A percentile compares a stretch with the other conserved stretches of the same genome.
phyloP scores from a whole-genome alignment of 2,797 vertebrate genomes.

The Hemitrygon akajei region DNA sequence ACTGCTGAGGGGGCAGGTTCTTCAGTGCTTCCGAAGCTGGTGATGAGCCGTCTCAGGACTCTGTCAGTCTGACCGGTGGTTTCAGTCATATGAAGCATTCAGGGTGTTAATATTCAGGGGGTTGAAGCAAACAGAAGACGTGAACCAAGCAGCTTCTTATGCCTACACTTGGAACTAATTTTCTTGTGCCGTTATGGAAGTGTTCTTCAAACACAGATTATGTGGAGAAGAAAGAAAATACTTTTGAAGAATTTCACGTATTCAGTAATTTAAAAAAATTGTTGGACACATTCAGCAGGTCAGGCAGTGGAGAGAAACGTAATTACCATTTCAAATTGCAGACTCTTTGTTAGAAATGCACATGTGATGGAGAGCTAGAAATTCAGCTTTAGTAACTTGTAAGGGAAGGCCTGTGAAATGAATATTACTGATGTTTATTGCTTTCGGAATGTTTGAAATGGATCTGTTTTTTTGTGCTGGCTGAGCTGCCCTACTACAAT shows the following conservation, averaged over 20 bases:
- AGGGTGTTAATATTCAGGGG: neutral
- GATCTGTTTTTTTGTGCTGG: neutral
- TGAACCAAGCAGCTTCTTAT: neutral
- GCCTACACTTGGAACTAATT: neutral
- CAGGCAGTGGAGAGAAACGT: too few species aligned
- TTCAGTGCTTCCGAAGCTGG: neutral
- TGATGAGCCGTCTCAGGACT: neutral
- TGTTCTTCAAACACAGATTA: neutral
- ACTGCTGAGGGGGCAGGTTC: neutral
- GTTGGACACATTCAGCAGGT: too few species aligned
- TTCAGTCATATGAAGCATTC: neutral
- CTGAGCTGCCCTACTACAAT: neutral
- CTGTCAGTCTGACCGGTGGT: neutral
- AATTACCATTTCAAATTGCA: too few species aligned
- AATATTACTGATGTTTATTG: neutral
- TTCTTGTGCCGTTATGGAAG: neutral
- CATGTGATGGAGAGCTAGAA: neutral
- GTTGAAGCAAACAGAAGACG: neutral
- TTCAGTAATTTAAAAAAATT: too few species aligned
- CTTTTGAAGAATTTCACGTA: too few species aligned
- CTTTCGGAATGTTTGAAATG: neutral
- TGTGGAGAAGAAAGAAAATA: neutral
- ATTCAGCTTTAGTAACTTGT: neutral
- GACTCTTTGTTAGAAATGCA: neutral
- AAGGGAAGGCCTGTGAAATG: neutral